phyloP scores from a whole-genome alignment of 2,888 invertebrate genomes.

The Erebia epiphron region DNA sequence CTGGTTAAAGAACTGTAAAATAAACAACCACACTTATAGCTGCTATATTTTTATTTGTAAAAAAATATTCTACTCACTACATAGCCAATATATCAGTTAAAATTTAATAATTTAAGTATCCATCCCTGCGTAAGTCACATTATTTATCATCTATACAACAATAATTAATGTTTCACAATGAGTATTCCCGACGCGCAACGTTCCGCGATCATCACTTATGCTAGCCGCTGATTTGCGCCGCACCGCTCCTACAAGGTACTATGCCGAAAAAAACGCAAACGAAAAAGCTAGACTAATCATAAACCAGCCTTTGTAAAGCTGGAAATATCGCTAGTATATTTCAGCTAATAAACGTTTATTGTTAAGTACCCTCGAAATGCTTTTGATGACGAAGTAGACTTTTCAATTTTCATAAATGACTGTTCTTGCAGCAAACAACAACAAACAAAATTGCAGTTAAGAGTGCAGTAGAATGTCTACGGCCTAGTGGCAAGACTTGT shows the following conservation, averaged over 20 bases:
- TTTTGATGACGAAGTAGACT: no score
- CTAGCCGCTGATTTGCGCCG: neutral
- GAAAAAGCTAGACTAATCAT: neutral
- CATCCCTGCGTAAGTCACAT: conserved; percentile 84
- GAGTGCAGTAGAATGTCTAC: no score
- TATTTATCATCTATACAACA: conserved; percentile 83
- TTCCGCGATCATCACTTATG: conserved; percentile 50
- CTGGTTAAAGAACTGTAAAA: conserved; percentile 37
- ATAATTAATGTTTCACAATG: conserved; percentile 79
- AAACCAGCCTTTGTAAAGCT: no score
- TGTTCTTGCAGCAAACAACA: no score
- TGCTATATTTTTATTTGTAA: conserved; percentile 86
- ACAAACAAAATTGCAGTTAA: no score
- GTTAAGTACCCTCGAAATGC: no score
- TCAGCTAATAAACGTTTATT: no score
- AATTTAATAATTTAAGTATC: conserved; percentile 84
- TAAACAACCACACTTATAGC: conserved; percentile 60
- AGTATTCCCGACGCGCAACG: conserved; percentile 77
- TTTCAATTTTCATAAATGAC: no score
- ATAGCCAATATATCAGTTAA: conserved; percentile 86
- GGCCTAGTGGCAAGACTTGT: no score
- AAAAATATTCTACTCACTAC: conserved; percentile 88
- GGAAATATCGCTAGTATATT: neutral
- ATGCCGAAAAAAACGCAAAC: neutral
- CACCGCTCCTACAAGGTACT: neutral